These are phyloP conservation scores for Paragorgia papillata DNA, from an alignment of 92 coral and sea anemone genomes.

Conservation along the genomic window DNA sequence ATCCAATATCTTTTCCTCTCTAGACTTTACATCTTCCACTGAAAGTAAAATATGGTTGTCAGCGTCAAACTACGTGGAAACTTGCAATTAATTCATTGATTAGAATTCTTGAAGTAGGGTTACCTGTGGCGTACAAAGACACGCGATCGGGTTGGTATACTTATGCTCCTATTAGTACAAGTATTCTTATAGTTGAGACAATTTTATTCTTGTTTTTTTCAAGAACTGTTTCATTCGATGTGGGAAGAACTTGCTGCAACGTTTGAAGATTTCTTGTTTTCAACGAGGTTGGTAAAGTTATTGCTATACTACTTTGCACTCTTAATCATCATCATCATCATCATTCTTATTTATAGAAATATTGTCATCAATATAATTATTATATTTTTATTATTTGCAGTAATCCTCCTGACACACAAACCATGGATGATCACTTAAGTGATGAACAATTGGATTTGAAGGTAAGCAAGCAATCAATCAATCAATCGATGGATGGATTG, in stretches of 20 bases:
- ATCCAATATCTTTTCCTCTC: background rate
- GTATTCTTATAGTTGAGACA: background rate
- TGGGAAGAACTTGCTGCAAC: slow-evolving; percentile 94
- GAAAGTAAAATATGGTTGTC: slow-evolving; percentile 88
- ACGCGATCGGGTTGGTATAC: slow-evolving; percentile 41
- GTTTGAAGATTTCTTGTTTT: slow-evolving; percentile 87
- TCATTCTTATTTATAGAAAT: background rate
- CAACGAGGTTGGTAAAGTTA: slow-evolving; percentile 77
- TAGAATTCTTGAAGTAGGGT: slow-evolving; percentile 72
- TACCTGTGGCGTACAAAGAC: slow-evolving; percentile 81
- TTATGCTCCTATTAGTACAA: background rate
- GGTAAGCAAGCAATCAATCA: too few species aligned
- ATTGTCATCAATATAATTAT: background rate
- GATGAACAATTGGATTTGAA: slow-evolving; percentile 92
- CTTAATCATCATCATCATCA: too few species aligned
- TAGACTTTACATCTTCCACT: slow-evolving; percentile 88
- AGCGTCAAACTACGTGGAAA: slow-evolving; percentile 98
- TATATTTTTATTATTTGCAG: slow-evolving; percentile 39
- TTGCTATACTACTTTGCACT: background rate
- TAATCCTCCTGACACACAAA: slow-evolving; percentile 95
- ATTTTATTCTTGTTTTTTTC: slow-evolving; percentile 8
- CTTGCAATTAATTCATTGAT: slow-evolving; percentile 91
- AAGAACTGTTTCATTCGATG: slow-evolving; percentile 92
- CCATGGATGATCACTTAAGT: slow-evolving; percentile 90
- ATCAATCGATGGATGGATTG: too few species aligned